Conservation (phyloP, 2,888 invertebrate species). For the Nysson spinosus region DNA sequence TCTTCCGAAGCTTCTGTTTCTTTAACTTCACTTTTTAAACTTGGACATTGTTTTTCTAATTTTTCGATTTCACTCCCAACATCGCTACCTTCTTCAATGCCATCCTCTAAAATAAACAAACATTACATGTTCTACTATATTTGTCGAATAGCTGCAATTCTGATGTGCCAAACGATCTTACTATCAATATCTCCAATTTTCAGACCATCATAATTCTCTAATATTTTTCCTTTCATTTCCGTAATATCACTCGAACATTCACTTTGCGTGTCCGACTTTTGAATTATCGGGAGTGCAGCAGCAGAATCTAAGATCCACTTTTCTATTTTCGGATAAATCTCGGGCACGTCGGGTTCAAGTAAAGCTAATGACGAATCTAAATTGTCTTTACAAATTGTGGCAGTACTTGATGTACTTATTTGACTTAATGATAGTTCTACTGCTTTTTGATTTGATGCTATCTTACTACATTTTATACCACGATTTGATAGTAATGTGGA, state of each 20-base stretch:
- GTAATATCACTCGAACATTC: constrained; percentile 48
- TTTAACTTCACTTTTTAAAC: constrained; percentile 46
- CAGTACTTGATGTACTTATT: constrained; percentile 61
- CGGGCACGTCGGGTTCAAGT: constrained; percentile 65
- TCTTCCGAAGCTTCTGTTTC: constrained; percentile 62
- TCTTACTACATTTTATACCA: constrained; percentile 74
- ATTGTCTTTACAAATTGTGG: constrained; percentile 59
- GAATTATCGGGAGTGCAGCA: constrained; percentile 41
- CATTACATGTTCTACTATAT: background rate
- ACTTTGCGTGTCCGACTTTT: constrained; percentile 38
- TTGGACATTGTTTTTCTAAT: constrained; percentile 48
- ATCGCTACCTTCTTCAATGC: constrained; percentile 67
- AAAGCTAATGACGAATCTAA: constrained; percentile 61
- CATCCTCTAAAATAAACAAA: constrained; percentile 56
- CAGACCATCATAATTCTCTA: constrained; percentile 65
- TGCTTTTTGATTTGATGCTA: constrained; percentile 54
- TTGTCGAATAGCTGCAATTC: background rate
- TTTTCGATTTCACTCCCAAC: constrained; percentile 62
- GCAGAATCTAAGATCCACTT: constrained; percentile 68
- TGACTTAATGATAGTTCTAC: constrained; percentile 57
- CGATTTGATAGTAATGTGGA: constrained; percentile 76
- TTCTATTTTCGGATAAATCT: constrained; percentile 67
- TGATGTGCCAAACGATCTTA: constrained; percentile 45
- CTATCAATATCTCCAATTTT: constrained; percentile 66
- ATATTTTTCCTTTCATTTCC: constrained; percentile 59